phyloP scores from a whole-genome alignment of 2,797 vertebrate genomes.

The Mormyrops boulengeri region DNA sequence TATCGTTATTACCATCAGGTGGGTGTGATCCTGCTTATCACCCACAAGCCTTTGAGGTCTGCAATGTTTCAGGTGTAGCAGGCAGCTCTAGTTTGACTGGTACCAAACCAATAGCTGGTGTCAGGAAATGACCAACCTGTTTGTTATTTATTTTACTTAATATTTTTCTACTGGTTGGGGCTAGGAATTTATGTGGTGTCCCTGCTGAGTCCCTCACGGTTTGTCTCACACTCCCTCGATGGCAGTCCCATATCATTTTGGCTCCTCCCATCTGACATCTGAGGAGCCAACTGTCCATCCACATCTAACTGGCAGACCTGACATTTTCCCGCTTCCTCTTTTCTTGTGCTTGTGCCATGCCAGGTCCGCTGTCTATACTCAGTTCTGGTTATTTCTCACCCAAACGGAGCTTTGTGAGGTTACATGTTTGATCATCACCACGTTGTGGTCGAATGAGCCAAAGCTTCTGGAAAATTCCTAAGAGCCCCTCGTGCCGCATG shows the following conservation, averaged over 20 bases:
- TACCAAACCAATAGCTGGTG: background rate
- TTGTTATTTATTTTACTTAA: background rate
- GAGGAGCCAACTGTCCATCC: background rate
- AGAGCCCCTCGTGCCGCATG: background rate
- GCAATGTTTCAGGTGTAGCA: background rate
- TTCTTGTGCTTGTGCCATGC: background rate
- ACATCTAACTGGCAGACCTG: background rate
- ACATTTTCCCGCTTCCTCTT: background rate
- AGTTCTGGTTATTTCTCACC: background rate
- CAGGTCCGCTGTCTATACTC: background rate
- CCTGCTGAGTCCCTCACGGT: background rate
- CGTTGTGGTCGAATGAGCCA: background rate
- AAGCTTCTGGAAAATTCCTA: conserved; percentile 15
- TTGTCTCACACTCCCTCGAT: background rate
- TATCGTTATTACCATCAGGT: background rate
- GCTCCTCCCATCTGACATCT: background rate
- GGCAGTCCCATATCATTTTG: background rate
- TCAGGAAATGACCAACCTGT: background rate
- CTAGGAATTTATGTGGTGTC: background rate
- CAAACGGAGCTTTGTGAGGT: background rate
- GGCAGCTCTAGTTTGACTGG: background rate
- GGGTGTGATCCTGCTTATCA: background rate
- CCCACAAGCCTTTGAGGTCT: background rate
- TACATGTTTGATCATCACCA: background rate
- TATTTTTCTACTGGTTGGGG: background rate